Evolutionary conservation across 2,113 vertebrate species (phyloP), one percentile per base, ranked within the genome.

Genomic region (Smithornis capensis): DNA sequence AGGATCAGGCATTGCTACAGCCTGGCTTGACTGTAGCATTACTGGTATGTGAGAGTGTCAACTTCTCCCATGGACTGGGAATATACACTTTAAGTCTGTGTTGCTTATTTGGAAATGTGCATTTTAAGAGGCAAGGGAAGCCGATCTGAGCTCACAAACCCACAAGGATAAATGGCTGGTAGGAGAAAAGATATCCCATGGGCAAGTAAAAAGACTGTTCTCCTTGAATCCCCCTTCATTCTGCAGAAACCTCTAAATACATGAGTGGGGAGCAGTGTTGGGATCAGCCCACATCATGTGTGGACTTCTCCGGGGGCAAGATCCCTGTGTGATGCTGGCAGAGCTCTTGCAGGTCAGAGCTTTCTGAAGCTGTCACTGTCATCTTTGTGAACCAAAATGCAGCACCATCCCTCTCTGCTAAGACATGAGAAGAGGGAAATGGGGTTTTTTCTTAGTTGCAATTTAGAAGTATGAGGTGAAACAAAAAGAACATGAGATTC

Each of bases 181-280:
- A 24, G 53, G 29, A 82, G 71, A 75, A 44, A 64, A 19, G 19
- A 57, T 4, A 28, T 55, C 38, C 63, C 27, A 9, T 70, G 42
- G 40, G 63, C 37, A 44, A 22, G 27, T 5, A 24, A 37, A 37
- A 35, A 70, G 33, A 29, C 22, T 31, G 25, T 70, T 21, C 33
- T 82, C 12, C 24, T n/a, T 62, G 50, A 25, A 42, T 83, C 4
- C 33, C 11, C 19, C 17, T 57, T 73, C 5, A 1, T 37, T 16
- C 38, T 70, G 65, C 38, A 55, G 62, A 18, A 68, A 12, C 37
- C 59, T 70, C 60, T 23, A 6, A 45, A 18, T 49, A 9, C 9
- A 1, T 2, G 40, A 5, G 7, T 31, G 35, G 21, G 28, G 35
- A 9, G 8, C 29, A 31, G 76, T 0, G 1, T 38, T 80, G 53